Evolutionary conservation across 2,113 vertebrate species (phyloP), one percentile per base, ranked within the genome.

Genomic region (Caloenas nicobarica): DNA sequence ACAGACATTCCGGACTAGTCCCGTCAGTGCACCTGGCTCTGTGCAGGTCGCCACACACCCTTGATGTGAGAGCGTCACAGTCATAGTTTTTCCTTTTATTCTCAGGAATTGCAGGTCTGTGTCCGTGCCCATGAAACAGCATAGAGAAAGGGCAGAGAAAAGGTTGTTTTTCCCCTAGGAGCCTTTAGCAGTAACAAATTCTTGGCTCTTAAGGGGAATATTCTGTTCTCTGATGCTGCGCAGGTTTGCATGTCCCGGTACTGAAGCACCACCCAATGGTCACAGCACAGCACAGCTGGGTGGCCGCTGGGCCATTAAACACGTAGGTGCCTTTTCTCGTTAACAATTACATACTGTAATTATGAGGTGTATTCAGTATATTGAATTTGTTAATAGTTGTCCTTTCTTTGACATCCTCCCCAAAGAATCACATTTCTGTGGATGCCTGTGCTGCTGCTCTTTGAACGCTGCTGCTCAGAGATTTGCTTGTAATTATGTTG

Each of bases 251-350:
- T 98, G 98, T 33, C 97, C 98, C 62, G 46, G 97, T 91, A 97
- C 98, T 48, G 82, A 58, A 82, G 97, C 96, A 10, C 98, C 98
- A 95, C 96, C 95, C 33, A 64, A 97, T 24, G 98, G 98, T 44
- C 74, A 8, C 50, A 48, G 85, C 64, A 23, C 62, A 10, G 48
- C 95, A 86, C 74, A 1, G 93, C 40, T 93, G 80, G 89, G 86
- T 4, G 97, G 97, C 77, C 65, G 6, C 24, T 66, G 96, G 44
- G 44, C 44, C 18, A 19, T 58, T 72, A 29, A 51, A 48, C 62
- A 4, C 0, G 9, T 4, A 26, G 57, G 44, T 56, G 72, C 38
- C 51, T 16, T 17, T 74, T 38, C 65, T 70, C 24, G 4, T 28
- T 22, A n/a, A 11, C 50, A 10, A 1, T n/a, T 54, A 3, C 42